These are phyloP conservation scores for Bombus huntii DNA, from an alignment of 1,140 invertebrate species.

Conservation along the genomic window DNA sequence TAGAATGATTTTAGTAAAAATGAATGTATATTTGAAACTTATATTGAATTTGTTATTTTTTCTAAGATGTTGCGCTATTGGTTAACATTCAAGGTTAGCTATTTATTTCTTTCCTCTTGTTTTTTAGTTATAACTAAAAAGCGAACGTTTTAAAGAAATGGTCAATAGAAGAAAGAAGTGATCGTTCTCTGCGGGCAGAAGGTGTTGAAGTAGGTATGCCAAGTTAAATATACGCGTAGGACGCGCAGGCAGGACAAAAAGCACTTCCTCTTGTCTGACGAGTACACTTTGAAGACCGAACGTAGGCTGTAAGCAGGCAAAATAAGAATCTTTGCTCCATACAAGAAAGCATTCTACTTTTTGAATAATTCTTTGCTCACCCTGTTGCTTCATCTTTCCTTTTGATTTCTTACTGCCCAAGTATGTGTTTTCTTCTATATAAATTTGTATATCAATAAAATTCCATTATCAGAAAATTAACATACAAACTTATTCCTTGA, in stretches of 20 bases:
- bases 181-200: slow-evolving; percentile 48
- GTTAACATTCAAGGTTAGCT: background rate
- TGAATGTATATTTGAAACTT: background rate
- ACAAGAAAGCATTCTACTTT: slow-evolving; percentile 20
- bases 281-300: slow-evolving; percentile 58
- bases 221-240: slow-evolving; percentile 69
- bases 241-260: slow-evolving; percentile 64
- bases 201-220: slow-evolving; percentile 67
- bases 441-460: background rate
- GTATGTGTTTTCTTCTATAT: background rate
- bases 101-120: background rate
- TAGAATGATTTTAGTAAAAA: too few species aligned
- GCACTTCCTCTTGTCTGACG: slow-evolving; percentile 57
- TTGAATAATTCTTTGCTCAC: background rate
- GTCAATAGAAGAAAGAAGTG: slow-evolving; percentile 43
- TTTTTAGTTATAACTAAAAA: background rate
- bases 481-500: background rate
- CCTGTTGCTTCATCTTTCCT: background rate
- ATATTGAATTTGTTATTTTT: background rate
- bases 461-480: background rate
- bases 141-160: slow-evolving; percentile 12
- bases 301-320: slow-evolving; percentile 52
- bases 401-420: background rate
- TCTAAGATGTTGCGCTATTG: too few species aligned
- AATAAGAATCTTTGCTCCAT: slow-evolving; percentile 52